Evolutionary conservation across 2,797 vertebrate species (phyloP), one percentile per base, ranked within the genome.

Genomic region (Gouania willdenowi): DNA sequence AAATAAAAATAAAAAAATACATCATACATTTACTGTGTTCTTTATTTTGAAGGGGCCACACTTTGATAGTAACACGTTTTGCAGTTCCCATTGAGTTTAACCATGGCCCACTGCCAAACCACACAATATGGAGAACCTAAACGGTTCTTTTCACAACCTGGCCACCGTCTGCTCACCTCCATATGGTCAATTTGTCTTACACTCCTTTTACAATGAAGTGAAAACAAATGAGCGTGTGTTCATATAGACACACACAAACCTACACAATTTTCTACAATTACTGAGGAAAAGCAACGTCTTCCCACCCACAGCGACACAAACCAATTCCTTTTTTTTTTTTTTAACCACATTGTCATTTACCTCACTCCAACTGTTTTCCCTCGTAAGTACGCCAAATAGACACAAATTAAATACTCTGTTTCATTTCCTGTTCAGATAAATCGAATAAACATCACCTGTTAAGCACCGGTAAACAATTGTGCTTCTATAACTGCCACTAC

Each of bases 61-160:
- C n/a, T n/a, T n/a, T n/a, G n/a, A n/a, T n/a, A n/a, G n/a, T n/a
- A n/a, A n/a, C n/a, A n/a, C n/a, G n/a, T n/a, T n/a, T n/a, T n/a
- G n/a, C 71, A 70, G 66, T 66, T 72, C 65, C 54, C 60, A 40
- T 58, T 41, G 61, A 57, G 64, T 70, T n/a, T 48, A 59, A 75
- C 70, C 68, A 77, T 79, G 74, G 79, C 70, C 10, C 8, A 2
- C 37, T 71, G 71, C 76, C 74, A 76, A 76, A 64, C 52, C 51
- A 46, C 66, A 77, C 61, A 79, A 71, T 72, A 71, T 64, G 70
- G 42, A 47, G 47, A 39, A 69, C 70, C 62, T 71, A 81, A 80
- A 71, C 54, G 57, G 54, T 74, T 79, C 56, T 66, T 53, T 68
- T 58, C 45, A 53, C 66, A 78, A 77, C 58, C 61, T 73, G 74